Evolutionary conservation across 2,888 invertebrate species (phyloP), one percentile per base, ranked within the genome.

Genomic region (Dolichopus griseipennis): DNA sequence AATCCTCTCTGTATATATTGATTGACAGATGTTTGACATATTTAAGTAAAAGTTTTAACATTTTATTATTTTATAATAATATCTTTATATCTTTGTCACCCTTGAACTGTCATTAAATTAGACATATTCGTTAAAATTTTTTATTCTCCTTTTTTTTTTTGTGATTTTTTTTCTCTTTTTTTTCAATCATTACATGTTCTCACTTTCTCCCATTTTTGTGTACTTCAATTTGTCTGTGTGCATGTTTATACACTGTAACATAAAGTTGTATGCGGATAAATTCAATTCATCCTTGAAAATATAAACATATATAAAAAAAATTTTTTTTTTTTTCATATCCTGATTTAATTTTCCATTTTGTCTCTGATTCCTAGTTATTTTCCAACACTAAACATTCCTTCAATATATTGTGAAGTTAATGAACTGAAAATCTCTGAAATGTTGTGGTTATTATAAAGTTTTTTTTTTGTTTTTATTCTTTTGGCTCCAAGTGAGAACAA

Each of bases 361-460:
- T 52, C n/a, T 52, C n/a, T 52, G 52, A 27, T 27, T 27, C 27
- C 27, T 27, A 27, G n/a, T n/a, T 52, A 18, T 52, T 52, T 52
- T 15, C 1, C 8, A 10, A 37, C 9, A 34, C 34, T 7, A 7
- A 34, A 34, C 18, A 52, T 52, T 52, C n/a, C 15, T 52, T 52
- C 9, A 6, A 9, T 15, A n/a, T n/a, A n/a, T n/a, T n/a, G n/a
- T 6, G 18, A 18, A 52, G 52, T 52, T 37, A 52, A 52, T 52
- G 52, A 52, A 52, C 52, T 52, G 52, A 52, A 52, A 52, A 52
- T 52, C 52, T 52, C 52, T 18, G 52, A 52, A 52, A 52, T 52
- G 6, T 52, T 52, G 5, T 27, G 27, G 27, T 27, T 27, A n/a
- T n/a, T n/a, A n/a, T n/a, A n/a, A n/a, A n/a, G n/a, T n/a, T 27